Base-by-base conservation (phyloP, 2,113 vertebrate genomes). In the Odobenus rosmarus region DNA sequence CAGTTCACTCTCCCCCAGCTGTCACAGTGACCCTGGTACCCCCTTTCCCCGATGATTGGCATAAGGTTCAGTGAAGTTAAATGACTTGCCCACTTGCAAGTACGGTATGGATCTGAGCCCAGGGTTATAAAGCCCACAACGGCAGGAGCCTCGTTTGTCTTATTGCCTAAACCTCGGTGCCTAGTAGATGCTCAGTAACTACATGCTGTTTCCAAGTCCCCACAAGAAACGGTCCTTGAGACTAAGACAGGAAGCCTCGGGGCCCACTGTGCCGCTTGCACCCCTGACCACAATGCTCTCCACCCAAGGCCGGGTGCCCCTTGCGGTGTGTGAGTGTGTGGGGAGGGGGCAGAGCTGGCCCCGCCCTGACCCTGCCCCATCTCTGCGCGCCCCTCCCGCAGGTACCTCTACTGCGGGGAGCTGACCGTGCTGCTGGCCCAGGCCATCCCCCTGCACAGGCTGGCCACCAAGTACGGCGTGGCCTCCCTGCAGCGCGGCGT, bases 351-450 rank as follows among this genome's bases (percentile, higher is more conserved):
- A 36, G 11, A 1, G 3, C 31, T 0, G 13, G 26, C 42, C 18
- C n/a, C 3, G 5, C 26, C 39, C 42, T 59, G 51, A 69, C 79
- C 16, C 16, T 0, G 24, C 62, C n/a, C 3, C 64, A 0, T 55
- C 23, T 80, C 88, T 51, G 18, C 55, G 16, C 87, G 14, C 88
- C 62, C 88, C 80, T 97, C 82, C 71, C 46, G 51, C 93, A 99
- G 99, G 99, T 99, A 99, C 98, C 98, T 99, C 95, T 99, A 99
- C 97, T 99, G 99, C 2, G 99, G 99, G 0, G 99, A 99, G 67
- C 98, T 99, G 46, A 99, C 99, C 3, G 93, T 99, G 95, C 98
- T 98, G 93, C 98, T 99, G 98, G 99, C 99, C 33, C 99, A 99
- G 95, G 99, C 99, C 97, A 99, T 99, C 26, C 98, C 99, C 15